Evolutionary conservation across 2,888 invertebrate species (phyloP).

Genomic region (Lacanobia oleracea): DNA sequence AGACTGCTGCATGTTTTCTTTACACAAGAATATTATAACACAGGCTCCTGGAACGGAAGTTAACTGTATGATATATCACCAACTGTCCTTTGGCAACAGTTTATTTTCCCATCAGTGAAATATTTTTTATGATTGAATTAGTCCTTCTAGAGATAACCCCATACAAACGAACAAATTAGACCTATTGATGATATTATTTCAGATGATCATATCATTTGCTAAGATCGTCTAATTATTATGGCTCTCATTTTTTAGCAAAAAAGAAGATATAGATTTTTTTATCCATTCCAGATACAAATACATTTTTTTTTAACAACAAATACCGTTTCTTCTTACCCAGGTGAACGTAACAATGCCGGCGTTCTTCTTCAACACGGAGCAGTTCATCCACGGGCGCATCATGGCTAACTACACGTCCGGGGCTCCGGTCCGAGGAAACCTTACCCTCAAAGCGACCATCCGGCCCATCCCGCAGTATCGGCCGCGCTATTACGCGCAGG

Average conservation of each 20-base stretch:
- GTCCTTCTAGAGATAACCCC: too few relatives aligned
- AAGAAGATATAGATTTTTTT: too few relatives aligned
- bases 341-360: slow-evolving; percentile 99
- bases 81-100: too few relatives aligned
- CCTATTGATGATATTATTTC: neutral
- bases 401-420: slow-evolving; percentile 99
- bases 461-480: slow-evolving; percentile 92
- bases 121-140: too few relatives aligned
- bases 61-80: too few relatives aligned
- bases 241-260: neutral
- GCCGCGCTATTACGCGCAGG: slow-evolving; percentile 84
- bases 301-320: neutral
- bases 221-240: neutral
- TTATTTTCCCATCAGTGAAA: too few relatives aligned
- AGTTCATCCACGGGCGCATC: slow-evolving; percentile 95
- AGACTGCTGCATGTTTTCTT: too few relatives aligned
- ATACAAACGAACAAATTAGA: too few relatives aligned
- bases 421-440: slow-evolving; percentile 96
- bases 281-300: too few relatives aligned
- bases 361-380: slow-evolving; percentile 97
- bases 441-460: slow-evolving; percentile 95
- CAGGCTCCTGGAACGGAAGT: too few relatives aligned
- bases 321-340: slow-evolving; percentile 72
- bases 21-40: too few relatives aligned
- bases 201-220: neutral